phyloP scores from a whole-genome alignment of 1,140 invertebrate genomes.

The Macrocentrus cingulum region DNA sequence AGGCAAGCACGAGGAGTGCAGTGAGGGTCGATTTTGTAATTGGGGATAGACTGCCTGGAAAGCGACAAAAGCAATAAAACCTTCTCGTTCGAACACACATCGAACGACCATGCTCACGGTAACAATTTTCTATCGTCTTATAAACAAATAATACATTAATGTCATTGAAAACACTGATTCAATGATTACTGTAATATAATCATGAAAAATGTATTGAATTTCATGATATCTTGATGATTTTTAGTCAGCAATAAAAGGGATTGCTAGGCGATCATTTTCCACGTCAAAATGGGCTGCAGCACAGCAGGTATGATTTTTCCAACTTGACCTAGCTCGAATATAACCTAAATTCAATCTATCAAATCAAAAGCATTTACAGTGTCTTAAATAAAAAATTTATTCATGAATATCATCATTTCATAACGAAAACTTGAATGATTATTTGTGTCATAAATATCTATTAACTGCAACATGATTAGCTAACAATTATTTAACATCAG shows the following conservation, averaged over 20 bases:
- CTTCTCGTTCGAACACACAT: conserved; percentile 1
- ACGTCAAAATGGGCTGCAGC: conserved; percentile 61
- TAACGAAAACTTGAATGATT: not conserved
- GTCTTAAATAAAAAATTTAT: too few species aligned
- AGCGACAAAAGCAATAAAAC: not conserved
- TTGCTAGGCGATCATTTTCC: conserved; percentile 61
- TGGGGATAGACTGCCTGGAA: not conserved
- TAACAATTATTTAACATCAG: conserved; percentile 14
- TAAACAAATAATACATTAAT: not conserved
- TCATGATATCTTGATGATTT: conserved; percentile 30
- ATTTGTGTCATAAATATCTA: not conserved
- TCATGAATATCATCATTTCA: too few species aligned
- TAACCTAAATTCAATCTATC: conserved; percentile 6
- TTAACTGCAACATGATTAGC: conserved; percentile 25
- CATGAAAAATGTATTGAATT: conserved; percentile 5
- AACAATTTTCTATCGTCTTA: conserved; percentile 31
- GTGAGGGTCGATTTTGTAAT: conserved; percentile 6
- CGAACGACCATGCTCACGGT: conserved; percentile 49
- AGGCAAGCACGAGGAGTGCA: not conserved
- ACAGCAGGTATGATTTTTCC: conserved; percentile 54
- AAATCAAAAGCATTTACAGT: too few species aligned
- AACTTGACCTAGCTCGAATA: not conserved
- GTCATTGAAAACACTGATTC: not conserved
- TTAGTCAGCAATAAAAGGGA: conserved; percentile 43
- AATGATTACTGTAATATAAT: conserved; percentile 7